These are phyloP conservation scores for Bothrops jararaca DNA, from an alignment of 2,113 vertebrate genomes.

Conservation along the genomic window DNA sequence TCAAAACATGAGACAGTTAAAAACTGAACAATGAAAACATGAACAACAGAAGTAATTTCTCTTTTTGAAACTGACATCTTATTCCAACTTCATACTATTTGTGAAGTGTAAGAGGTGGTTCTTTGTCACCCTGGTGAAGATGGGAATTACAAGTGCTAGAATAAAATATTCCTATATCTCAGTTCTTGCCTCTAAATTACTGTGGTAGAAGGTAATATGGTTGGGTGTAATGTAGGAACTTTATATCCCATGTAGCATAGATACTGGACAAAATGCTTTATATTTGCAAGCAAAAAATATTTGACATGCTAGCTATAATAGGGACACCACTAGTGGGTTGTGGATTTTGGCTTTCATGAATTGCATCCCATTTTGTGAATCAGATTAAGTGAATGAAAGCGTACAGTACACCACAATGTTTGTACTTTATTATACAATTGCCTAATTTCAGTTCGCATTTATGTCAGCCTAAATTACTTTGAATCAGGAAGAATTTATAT, in stretches of 20 bases:
- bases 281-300: not conserved
- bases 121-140: not conserved
- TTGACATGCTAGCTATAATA: not conserved
- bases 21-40: not conserved
- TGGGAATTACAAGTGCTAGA: not conserved
- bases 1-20: not conserved
- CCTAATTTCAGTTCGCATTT: not conserved
- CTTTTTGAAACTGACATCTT: not conserved
- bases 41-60: not conserved
- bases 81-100: not conserved
- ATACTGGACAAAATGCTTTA: not conserved
- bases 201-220: not conserved
- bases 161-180: not conserved
- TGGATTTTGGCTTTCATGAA: not conserved
- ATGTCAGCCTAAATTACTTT: not conserved
- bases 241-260: not conserved
- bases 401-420: not conserved
- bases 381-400: not conserved
- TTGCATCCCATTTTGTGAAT: not conserved
- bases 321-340: not conserved
- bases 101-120: not conserved
- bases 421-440: not conserved
- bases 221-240: not conserved
- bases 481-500: not conserved
- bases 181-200: not conserved